A percentile compares a stretch with the other conserved stretches of the same genome.
Evolutionary conservation across 1,140 invertebrate genomes (phyloP).

Genomic region (Bicyclus anynana): DNA sequence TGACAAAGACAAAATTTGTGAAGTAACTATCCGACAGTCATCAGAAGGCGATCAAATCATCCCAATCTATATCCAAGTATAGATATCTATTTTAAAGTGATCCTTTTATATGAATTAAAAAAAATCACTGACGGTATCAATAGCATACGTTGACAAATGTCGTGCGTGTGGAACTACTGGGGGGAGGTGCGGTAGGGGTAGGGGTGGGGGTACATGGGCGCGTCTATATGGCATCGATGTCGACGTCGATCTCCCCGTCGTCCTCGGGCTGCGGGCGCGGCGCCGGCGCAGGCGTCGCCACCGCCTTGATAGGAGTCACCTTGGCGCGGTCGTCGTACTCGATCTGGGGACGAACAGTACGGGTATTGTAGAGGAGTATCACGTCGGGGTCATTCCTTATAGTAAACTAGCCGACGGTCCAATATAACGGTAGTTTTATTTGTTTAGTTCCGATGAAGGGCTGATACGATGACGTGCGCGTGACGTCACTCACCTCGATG

Average conservation of each 20-base stretch:
- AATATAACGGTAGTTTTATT: too few relatives aligned
- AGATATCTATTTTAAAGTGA: too few relatives aligned
- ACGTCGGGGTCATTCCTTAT: too few relatives aligned
- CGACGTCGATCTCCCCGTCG: slow-evolving; percentile 88
- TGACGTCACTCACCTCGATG: slow-evolving; percentile 73
- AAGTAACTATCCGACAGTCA: too few relatives aligned
- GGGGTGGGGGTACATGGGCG: not conserved
- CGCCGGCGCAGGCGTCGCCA: slow-evolving; percentile 60
- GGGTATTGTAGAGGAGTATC: too few relatives aligned
- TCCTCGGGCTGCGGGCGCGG: slow-evolving; percentile 79
- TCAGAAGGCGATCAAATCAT: too few relatives aligned
- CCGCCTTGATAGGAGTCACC: slow-evolving; percentile 84
- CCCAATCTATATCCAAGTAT: too few relatives aligned
- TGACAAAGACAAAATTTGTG: too few relatives aligned
- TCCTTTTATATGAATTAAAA: not conserved
- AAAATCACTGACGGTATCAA: not conserved
- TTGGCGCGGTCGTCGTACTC: slow-evolving; percentile 92
- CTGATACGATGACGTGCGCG: too few relatives aligned
- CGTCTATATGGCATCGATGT: slow-evolving; percentile 94
- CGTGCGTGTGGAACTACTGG: not conserved
- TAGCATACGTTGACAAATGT: not conserved
- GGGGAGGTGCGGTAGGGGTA: not conserved
- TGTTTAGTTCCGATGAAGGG: too few relatives aligned
- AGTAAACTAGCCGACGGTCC: too few relatives aligned
- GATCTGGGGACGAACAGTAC: slow-evolving; percentile 77